Base-by-base conservation (phyloP, 2,888 invertebrate species). In the Keiferia lycopersicella region DNA sequence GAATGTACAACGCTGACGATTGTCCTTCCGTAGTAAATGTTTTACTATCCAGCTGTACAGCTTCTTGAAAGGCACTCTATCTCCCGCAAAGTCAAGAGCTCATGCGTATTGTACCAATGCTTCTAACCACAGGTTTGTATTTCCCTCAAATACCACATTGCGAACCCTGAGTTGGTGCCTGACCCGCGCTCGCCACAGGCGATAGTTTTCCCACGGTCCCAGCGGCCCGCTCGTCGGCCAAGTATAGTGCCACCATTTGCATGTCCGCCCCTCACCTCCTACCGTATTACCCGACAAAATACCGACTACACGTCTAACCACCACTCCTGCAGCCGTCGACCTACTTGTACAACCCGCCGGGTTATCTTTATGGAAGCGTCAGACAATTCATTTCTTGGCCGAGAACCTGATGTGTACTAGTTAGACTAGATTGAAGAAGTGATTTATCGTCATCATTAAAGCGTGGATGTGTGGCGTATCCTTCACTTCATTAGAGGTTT, bases 161-260 rank as follows among this genome's bases (percentile, higher is more conserved):
- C 4, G n/a, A 7, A 4, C 8, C 56, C 63, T 22, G 56, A 89
- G 70, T 91, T 65, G 86, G 79, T 64, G 70, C 73, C 91, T 83
- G 88, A n/a, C 0, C 61, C 62, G 69, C 70, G 82, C 82, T 87
- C 85, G 91, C 91, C 88, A 91, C 91, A 84, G 91, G 91, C 91
- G 91, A 91, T 91, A 90, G 88, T 91, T 91, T 91, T 91, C 91
- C 91, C 91, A 91, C 91, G 91, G 87, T 90, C 89, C 78, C 84
- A 82, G 82, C 84, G 83, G 80, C 82, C 77, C 79, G 82, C 83
- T 80, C 82, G 83, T 86, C 84, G 86, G 83, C 87, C 84, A 86
- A 88, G 84, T 87, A 88, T 85, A 86, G 87, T 86, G 81, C 86
- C 81, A 87, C 86, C 86, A 91, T 91, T 90, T 91, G 90, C 91